phyloP scores from a whole-genome alignment of 2,113 vertebrate species.

The Emydocephalus ijimae region DNA sequence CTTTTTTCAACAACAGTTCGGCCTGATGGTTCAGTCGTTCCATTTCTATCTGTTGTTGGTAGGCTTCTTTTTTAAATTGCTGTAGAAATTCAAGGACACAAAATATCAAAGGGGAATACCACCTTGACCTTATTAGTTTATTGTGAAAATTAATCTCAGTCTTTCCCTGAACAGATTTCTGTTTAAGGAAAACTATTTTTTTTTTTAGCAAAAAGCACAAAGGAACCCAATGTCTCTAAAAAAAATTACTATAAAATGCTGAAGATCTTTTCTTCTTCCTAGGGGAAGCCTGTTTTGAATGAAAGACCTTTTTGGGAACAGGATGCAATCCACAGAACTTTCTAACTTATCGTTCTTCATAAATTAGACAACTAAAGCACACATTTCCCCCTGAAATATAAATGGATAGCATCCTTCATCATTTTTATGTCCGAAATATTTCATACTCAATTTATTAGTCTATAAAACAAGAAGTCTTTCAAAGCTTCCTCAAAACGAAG shows the following conservation, averaged over 20 bases:
- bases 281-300: not conserved
- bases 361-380: not conserved
- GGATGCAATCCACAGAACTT: not conserved
- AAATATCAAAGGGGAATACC: not conserved
- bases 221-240: not conserved
- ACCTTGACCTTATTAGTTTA: not conserved
- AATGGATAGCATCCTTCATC: not conserved
- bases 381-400: not conserved
- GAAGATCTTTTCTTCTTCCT: not conserved
- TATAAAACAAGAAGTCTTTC: not conserved
- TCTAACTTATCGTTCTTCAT: not conserved
- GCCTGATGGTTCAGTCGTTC: constrained; percentile 94
- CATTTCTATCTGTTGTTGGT: constrained; percentile 98
- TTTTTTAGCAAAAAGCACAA: not conserved
- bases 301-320: not conserved
- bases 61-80: constrained; percentile 94
- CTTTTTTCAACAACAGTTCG: constrained; percentile 89
- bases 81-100: constrained; percentile 53
- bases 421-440: not conserved
- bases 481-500: not conserved
- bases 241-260: not conserved
- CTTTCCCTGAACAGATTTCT: not conserved
- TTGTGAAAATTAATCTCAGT: not conserved
- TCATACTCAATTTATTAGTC: not conserved
- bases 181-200: not conserved